Base-by-base conservation (phyloP, 2,888 invertebrate genomes). In the Nematopogon swammerdamellus region DNA sequence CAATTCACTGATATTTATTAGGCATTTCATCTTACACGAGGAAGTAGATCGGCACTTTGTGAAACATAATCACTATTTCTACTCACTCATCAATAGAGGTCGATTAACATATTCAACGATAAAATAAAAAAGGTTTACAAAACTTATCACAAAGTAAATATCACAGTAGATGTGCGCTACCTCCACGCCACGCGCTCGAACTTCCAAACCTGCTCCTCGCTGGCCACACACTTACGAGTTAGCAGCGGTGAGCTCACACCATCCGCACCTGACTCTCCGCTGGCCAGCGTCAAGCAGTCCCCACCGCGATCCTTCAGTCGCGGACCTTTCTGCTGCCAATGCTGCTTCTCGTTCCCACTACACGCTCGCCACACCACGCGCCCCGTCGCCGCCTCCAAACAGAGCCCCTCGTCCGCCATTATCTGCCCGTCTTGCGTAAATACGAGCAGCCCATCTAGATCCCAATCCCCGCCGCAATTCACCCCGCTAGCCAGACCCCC, bases 371-470 rank as follows among this genome's bases (percentile, higher is more conserved):
- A 86, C 51, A 89, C 79, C 0, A 88, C 89, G 49, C 82, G 72
- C 1, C 82, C 83, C 58, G 82, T 86, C 1, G 80, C 80, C 58
- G 82, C 80, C 61, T 95, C 92, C 51, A 95, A 72, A 59, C 95
- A 95, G 4, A 94, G 79, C 6, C 91, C 91, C 64, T 95, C 95
- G 61, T 95, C 93, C 0, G 89, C 90, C 91, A 93, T 93, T 48
- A 95, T 72, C 53, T 80, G 82, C 0, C 89, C 89, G 29, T 85
- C 83, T 29, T 80, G 75, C 1, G 86, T 86, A 68, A 87, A 86
- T 2, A 91, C 85, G 57, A 90, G 80, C 73, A 91, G 82, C 63
- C 91, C 89, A 49, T 87, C 81, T 49, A 85, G 74, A 58, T 82
- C 76, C 11, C 81, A 65, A 20, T 83, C 80, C 18, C 64, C 63